Evolutionary conservation across 2,888 invertebrate species (phyloP), one percentile per base, ranked within the genome.

Genomic region (Celastrina argiolus): DNA sequence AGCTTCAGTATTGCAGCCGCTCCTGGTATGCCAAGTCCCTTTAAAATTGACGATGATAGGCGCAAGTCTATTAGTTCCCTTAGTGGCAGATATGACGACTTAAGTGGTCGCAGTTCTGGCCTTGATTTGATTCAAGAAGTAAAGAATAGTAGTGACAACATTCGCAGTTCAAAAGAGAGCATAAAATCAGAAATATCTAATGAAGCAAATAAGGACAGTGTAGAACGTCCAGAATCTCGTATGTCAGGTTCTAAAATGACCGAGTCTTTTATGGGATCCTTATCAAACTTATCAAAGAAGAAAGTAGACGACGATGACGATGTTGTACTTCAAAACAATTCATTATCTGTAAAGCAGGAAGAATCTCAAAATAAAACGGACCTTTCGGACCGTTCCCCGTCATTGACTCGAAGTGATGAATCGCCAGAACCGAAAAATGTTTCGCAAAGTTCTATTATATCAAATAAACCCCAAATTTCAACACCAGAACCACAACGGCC

Each of bases 1-100:
- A 92, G 92, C 74, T 92, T 81, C 70, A 93, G 92, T 73, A 88
- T 92, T 72, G 87, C 91, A 67, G 91, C 91, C 36, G 91, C 92
- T 72, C 85, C 90, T 56, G 89, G 89, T 22, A 81, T 91, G 69
- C 86, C 88, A 56, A 88, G 87, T 72, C 86, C 87, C 36, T 77
- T 87, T 63, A 87, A 88, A 75, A 70, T 81, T 69, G 89, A 91
- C 70, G 93, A 92, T 72, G 92, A 92, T 75, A 81, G 92, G 64
- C 81, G 92, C 69, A 88, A 90, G 74, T 92, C 92, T 6, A 82
- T 91, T 14, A 92, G 91, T 74, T 83, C 90, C 65, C 81, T 92
- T 39, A 88, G 92, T 51, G 88, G 88, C 26, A 81, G 79, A 69
- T 77, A 82, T 31, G 90, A 91, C 65, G 91, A 91, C 61, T 79